A percentile compares a stretch with the other conserved stretches of the same genome.
Conservation (phyloP, 2,113 vertebrate genomes). For the Myotis yumanensis region DNA sequence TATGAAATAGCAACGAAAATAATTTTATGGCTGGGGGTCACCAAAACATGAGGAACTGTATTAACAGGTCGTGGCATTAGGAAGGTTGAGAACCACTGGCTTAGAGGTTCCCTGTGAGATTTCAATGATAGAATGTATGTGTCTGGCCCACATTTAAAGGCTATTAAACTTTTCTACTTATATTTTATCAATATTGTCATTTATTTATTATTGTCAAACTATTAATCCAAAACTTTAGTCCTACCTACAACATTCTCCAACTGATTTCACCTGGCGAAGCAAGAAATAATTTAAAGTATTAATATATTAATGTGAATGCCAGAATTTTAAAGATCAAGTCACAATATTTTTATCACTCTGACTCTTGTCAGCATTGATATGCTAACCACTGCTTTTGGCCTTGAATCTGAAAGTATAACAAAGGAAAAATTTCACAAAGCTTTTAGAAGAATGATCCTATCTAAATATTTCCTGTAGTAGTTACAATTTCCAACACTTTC, state of each 20-base stretch:
- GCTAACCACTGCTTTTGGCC: background rate
- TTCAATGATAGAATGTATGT: background rate
- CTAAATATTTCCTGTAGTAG: background rate
- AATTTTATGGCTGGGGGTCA: no score
- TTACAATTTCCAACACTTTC: background rate
- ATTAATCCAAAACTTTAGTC: background rate
- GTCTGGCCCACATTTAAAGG: background rate
- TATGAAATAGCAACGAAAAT: no score
- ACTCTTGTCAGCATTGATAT: background rate
- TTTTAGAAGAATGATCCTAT: background rate
- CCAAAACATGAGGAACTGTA: no score
- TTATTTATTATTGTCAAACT: background rate
- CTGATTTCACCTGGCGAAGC: background rate
- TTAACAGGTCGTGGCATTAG: no score
- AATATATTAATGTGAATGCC: background rate
- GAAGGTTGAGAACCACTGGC: no score
- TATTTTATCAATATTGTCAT: background rate
- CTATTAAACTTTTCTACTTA: background rate
- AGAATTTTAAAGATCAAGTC: background rate
- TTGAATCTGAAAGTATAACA: background rate
- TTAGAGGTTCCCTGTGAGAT: background rate
- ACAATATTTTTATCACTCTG: background rate
- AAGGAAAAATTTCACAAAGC: background rate
- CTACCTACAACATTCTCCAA: background rate
- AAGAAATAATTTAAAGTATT: background rate